phyloP scores from a whole-genome alignment of 2,113 vertebrate genomes.

The Falcunculus frontatus region DNA sequence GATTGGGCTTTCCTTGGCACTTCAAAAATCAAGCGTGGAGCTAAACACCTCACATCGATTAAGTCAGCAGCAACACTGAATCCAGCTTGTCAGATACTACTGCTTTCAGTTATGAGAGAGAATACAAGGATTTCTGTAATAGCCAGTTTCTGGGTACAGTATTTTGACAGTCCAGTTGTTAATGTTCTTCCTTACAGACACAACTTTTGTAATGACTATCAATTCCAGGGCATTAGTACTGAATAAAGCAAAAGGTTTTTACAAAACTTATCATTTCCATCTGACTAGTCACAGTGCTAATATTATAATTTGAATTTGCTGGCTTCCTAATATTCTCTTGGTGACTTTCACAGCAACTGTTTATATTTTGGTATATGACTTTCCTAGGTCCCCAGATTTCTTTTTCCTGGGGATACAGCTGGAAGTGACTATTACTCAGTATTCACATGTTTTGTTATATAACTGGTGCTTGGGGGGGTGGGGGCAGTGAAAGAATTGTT shows the following conservation, averaged over 20 bases:
- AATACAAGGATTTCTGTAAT: not conserved
- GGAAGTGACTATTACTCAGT: not conserved
- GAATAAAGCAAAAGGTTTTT: not conserved
- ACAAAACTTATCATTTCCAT: not conserved
- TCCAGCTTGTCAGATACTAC: not conserved
- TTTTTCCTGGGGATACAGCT: not conserved
- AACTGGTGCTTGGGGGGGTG: not conserved
- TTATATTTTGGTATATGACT: not conserved
- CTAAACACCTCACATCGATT: not conserved
- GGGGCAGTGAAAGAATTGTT: not conserved
- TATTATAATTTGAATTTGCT: not conserved
- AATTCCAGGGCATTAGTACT: not conserved
- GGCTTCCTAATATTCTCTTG: not conserved
- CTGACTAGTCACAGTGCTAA: not conserved
- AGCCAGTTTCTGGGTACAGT: not conserved
- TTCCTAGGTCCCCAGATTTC: not conserved
- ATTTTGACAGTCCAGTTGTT: not conserved
- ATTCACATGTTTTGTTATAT: not conserved
- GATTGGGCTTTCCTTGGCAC: not conserved
- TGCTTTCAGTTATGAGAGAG: not conserved
- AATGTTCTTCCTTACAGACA: not conserved
- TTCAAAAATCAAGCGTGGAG: not conserved
- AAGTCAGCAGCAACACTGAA: slow-evolving; percentile 1
- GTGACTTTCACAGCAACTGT: not conserved
- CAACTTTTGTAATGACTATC: not conserved